Base-by-base conservation (phyloP, 2,113 vertebrate species). In the Strigops habroptila region DNA sequence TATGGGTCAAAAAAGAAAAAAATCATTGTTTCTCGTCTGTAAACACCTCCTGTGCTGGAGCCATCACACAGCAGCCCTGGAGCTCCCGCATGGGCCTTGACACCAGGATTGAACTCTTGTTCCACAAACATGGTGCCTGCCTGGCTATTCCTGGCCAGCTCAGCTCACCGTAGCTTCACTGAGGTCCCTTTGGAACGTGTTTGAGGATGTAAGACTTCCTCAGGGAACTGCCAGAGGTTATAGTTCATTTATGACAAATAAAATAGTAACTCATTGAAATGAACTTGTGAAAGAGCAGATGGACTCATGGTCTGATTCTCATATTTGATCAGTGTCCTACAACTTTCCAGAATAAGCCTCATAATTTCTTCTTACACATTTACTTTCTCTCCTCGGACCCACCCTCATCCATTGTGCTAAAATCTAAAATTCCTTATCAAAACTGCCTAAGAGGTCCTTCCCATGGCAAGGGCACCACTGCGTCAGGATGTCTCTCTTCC, bases 81-180 rank as follows among this genome's bases (percentile, higher is more conserved):
- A 57, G 62, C 49, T 60, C 65, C n/a, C 7, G 21, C 60, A 27
- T 21, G 74, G 41, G 31, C 14, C 57, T 27, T 3, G 3, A 25
- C 68, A 39, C 33, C 1, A 2, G 52, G 18, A 44, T 12, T 1
- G 1, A 37, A 17, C 39, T 10, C 3, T 28, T 39, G 44, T 21
- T 48, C 48, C 2, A 1, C 39, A 25, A 27, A 23, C 43, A 10
- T 1, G 0, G 24, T 1, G 0, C 22, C 57, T 30, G 4, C n/a
- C 55, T 14, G 12, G 41, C 48, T 75, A n/a, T 41, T 53, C 18
- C n/a, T 1, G 3, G 76, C 24, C 69, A 49, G 1, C 53, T 49
- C 31, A 18, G 55, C 55, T 82, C 63, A 25, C 27, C 0, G 0
- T 33, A 64, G 43, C 28, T 44, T 77, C 57, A 30, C 23, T 24